Evolutionary conservation across 2,888 invertebrate genomes (phyloP).

Genomic region (Hyppa rectilinea): DNA sequence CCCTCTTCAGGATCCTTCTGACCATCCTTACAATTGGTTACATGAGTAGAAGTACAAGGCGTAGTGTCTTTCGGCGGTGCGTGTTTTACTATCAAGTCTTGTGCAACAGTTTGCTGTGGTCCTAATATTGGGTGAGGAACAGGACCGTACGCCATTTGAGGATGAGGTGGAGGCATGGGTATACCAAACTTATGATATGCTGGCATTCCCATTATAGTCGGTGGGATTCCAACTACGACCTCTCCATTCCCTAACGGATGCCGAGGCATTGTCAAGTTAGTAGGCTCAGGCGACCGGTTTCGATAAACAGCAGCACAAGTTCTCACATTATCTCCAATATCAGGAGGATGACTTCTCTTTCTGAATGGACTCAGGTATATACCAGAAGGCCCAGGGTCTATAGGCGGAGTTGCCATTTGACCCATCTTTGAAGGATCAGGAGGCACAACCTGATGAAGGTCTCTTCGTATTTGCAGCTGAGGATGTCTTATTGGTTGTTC

Average conservation of each 20-base stretch:
- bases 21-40: conserved; percentile 81
- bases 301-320: conserved; percentile 84
- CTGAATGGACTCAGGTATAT: conserved; percentile 90
- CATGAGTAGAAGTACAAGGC: conserved; percentile 82
- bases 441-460: conserved; percentile 91
- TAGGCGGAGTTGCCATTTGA: conserved; percentile 85
- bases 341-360: conserved; percentile 90
- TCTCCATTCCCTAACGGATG: conserved; percentile 79
- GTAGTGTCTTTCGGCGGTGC: conserved; percentile 86
- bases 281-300: conserved; percentile 87
- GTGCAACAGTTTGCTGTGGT: conserved; percentile 88
- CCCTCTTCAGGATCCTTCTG: conserved; percentile 77
- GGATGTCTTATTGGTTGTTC: conserved; percentile 88
- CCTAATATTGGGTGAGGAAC: conserved; percentile 83
- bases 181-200: conserved; percentile 88
- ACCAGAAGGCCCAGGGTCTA: conserved; percentile 85
- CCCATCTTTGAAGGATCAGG: conserved; percentile 82
- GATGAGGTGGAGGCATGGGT: conserved; percentile 86
- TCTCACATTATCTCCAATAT: conserved; percentile 85
- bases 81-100: conserved; percentile 90
- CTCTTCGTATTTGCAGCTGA: conserved; percentile 94
- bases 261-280: conserved; percentile 87
- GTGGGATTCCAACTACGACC: conserved; percentile 83
- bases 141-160: conserved; percentile 85
- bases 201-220: conserved; percentile 86